These are phyloP conservation scores for Onychomys torridus DNA, from an alignment of 2,797 vertebrate genomes.

Conservation along the genomic window DNA sequence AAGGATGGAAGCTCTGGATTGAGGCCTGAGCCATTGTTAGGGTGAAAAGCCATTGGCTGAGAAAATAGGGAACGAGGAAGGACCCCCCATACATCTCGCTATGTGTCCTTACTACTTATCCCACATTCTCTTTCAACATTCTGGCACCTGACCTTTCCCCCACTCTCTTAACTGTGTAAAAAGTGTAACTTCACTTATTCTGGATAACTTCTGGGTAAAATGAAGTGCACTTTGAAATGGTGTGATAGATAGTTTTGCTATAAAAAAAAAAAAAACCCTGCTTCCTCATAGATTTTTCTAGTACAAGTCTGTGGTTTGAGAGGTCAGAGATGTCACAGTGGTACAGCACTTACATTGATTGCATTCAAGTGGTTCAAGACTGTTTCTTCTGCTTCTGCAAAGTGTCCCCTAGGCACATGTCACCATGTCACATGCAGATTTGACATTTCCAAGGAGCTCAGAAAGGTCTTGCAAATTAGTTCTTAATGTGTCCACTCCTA, in stretches of 20 bases:
- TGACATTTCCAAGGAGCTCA: constrained; percentile 57
- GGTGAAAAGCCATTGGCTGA: neutral
- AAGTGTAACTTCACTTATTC: constrained; percentile 18
- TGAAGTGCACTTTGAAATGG: constrained; percentile 24
- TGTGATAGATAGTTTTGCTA: neutral
- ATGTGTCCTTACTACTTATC: neutral
- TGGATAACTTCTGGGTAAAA: neutral
- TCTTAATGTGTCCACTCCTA: neutral
- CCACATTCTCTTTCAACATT: neutral
- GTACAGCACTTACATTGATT: neutral
- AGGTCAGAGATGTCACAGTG: neutral
- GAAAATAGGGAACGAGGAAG: neutral
- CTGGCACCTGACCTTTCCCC: neutral
- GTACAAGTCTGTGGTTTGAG: neutral
- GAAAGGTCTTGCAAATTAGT: constrained; percentile 28
- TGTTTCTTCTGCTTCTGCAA: neutral
- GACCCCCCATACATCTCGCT: neutral
- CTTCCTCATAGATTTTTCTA: neutral
- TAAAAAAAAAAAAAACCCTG: neutral
- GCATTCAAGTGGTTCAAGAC: neutral
- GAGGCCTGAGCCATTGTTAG: neutral
- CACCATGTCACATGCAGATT: constrained; percentile 12
- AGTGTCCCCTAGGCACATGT: neutral
- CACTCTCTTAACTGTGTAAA: neutral
- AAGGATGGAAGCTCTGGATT: neutral